phyloP scores from a whole-genome alignment of 2,113 vertebrate genomes.

The Aegithalos caudatus region DNA sequence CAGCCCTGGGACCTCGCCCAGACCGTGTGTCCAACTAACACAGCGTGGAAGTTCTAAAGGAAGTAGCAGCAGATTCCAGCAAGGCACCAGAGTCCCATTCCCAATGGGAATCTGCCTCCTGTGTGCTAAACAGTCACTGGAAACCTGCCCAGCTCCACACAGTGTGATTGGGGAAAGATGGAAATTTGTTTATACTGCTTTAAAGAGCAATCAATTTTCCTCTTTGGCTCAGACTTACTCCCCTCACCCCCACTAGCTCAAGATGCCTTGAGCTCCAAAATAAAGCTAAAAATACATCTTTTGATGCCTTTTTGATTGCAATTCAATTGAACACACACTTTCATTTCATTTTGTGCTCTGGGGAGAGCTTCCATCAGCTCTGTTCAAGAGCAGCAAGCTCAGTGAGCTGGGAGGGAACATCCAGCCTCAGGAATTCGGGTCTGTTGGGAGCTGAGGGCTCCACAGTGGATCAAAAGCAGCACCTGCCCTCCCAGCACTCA shows the following conservation, averaged over 20 bases:
- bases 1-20: rapidly evolving
- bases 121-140: background rate
- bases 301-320: background rate
- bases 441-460: background rate
- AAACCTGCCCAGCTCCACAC: background rate
- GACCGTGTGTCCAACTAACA: rapidly evolving
- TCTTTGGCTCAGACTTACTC: background rate
- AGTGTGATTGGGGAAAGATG: background rate
- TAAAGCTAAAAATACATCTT: background rate
- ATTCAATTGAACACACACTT: background rate
- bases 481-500: constrained; percentile 64
- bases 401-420: background rate
- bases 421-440: background rate
- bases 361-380: background rate
- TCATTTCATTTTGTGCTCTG: background rate
- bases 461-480: background rate
- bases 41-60: rapidly evolving
- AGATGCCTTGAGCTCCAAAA: background rate
- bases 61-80: rapidly evolving
- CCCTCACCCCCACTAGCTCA: rapidly evolving
- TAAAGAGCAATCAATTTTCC: background rate
- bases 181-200: background rate
- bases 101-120: background rate
- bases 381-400: background rate
- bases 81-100: rapidly evolving